These are phyloP conservation scores for Acrobasis consociella DNA, from an alignment of 2,888 invertebrate species.

Conservation along the genomic window DNA sequence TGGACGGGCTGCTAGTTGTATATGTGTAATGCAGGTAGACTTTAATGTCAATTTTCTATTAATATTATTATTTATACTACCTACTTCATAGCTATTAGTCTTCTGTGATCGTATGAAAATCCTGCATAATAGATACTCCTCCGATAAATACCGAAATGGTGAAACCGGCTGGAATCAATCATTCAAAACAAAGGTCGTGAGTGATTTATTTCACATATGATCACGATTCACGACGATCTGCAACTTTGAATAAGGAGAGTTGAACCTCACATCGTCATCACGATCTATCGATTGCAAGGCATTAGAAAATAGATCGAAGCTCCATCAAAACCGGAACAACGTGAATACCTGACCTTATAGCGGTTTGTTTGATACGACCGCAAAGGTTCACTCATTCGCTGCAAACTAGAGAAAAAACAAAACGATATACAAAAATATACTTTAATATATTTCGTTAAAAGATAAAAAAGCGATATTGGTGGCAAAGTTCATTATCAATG, in stretches of 20 bases:
- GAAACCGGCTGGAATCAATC: background rate
- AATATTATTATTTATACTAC: too few species aligned
- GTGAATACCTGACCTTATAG: conserved; percentile 16
- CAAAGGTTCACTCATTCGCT: conserved; percentile 8
- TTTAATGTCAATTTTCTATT: too few species aligned
- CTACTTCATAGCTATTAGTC: too few species aligned
- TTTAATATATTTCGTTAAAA: too few species aligned
- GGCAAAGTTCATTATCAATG: too few species aligned
- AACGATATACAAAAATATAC: background rate
- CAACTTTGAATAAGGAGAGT: background rate
- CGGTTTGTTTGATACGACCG: conserved; percentile 12
- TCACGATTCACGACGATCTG: background rate
- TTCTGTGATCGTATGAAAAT: too few species aligned
- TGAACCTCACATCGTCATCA: background rate
- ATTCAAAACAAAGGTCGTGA: background rate
- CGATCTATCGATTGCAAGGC: background rate
- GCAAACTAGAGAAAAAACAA: background rate
- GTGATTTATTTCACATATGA: background rate
- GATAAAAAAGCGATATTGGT: too few species aligned
- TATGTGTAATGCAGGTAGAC: too few species aligned
- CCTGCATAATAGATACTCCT: background rate
- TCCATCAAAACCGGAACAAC: conserved; percentile 11
- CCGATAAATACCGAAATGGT: background rate
- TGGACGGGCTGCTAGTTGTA: too few species aligned
- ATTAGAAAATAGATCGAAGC: background rate